phyloP scores from a whole-genome alignment of 35 echinoderm and acorn worm species.

The Chiridota heheva region DNA sequence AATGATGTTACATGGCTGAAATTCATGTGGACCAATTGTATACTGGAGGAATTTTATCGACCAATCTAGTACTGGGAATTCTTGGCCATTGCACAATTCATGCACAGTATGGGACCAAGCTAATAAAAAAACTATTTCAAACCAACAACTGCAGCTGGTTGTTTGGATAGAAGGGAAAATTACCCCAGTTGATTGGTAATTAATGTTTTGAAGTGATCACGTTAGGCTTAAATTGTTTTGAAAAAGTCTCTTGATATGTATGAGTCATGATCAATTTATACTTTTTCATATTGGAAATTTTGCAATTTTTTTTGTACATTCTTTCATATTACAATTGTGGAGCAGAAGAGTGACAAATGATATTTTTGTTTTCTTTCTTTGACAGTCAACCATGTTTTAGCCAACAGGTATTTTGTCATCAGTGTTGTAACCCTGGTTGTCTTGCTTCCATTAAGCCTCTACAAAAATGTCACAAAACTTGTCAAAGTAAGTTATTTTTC shows the following conservation, averaged over 20 bases:
- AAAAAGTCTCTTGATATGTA: background rate
- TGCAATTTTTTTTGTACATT: background rate
- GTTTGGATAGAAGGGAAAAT: no score
- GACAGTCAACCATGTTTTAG: constrained; percentile 76
- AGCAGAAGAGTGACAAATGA: background rate
- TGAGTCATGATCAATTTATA: background rate
- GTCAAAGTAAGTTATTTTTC: constrained; percentile 72
- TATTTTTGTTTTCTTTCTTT: constrained; percentile 1
- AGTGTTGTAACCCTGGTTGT: constrained; percentile 84
- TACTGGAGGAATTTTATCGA: no score
- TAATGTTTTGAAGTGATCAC: no score
- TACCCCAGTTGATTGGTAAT: no score
- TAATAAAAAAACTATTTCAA: no score
- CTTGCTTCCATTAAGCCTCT: constrained; percentile 79
- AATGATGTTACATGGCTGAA: no score
- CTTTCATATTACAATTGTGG: background rate
- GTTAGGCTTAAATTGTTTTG: background rate
- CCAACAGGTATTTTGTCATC: constrained; percentile 96
- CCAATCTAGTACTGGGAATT: no score
- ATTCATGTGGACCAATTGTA: no score
- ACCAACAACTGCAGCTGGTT: no score
- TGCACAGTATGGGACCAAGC: no score
- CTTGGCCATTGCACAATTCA: no score
- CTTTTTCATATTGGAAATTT: background rate
- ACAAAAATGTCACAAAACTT: constrained; percentile 92